Base-by-base conservation (phyloP, 2,888 invertebrate genomes). In the Podotricha telesiphe region DNA sequence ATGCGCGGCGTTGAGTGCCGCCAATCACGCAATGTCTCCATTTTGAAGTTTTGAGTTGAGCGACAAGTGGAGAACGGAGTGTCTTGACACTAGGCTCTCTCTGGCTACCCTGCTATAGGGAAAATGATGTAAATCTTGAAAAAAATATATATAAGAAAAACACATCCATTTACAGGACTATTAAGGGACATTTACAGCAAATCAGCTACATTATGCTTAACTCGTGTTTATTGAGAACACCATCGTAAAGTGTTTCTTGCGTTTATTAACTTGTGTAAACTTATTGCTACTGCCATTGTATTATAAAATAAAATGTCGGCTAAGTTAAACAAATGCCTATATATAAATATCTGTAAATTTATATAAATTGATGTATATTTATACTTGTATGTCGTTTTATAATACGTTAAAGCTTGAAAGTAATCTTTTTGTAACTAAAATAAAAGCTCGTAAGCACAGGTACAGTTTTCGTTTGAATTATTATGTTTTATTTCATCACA, bases 171-270 rank as follows among this genome's bases (percentile, higher is more conserved):
- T 50, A 37, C 37, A 62, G 37, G 34, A 62, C 19, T 62, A 62
- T 50, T 50, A 50, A 62, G 34, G 15, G 17, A 50, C 19, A 37
- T 50, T 62, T 62, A 62, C 48, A 19, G 48, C 20, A 62, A 62
- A 48, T 62, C 62, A 48, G 15, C 20, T 48, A 37, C 56, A 65
- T 65, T 58, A 48, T 28, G 53, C 19, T 65, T 55, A 65, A 56
- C 65, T 65, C 19, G 65, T 67, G 70, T 67, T 67, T 70, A 67
- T 70, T 70, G 64, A 67, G 56, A 64, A 64, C 63, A 48, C 59
- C 51, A 37, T 67, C 53, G 65, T 69, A 69, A 69, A 65, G 20
- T 53, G 22, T 61, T 61, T 28, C 19, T 22, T 19, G 65, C 19
- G 47, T 59, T 34, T 65, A 45, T 45, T 64, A 65, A 65, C 67